Evolutionary conservation across 2,888 invertebrate genomes (phyloP).

Genomic region (Chironomus tentans): DNA sequence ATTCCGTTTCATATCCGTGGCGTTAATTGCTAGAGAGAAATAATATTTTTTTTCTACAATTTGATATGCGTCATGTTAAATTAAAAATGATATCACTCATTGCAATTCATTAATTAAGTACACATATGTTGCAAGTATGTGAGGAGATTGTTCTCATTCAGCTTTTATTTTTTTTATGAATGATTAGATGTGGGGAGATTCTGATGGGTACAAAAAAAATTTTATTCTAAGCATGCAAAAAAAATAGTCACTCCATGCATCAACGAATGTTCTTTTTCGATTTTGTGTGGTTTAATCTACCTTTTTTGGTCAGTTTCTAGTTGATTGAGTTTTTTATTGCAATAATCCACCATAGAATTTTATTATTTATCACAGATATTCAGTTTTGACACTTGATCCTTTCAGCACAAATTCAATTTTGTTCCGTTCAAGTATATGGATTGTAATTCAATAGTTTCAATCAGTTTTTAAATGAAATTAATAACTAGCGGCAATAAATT

Average conservation of each 20-base stretch:
- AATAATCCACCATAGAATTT: not conserved
- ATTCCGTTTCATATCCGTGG: not conserved
- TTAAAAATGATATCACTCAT: constrained; percentile 22
- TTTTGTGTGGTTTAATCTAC: too few relatives aligned
- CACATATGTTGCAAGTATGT: not conserved
- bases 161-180: too few relatives aligned
- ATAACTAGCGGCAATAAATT: not conserved
- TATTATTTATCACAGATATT: not conserved
- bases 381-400: not conserved
- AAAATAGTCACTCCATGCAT: too few relatives aligned
- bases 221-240: too few relatives aligned
- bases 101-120: constrained; percentile 19
- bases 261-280: too few relatives aligned
- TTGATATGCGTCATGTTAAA: constrained; percentile 14
- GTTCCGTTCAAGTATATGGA: not conserved
- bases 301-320: too few relatives aligned
- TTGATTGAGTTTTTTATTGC: not conserved
- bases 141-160: too few relatives aligned
- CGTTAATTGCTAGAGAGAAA: not conserved
- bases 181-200: too few relatives aligned
- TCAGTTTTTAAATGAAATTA: not conserved
- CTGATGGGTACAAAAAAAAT: too few relatives aligned
- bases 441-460: not conserved
- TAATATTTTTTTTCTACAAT: not conserved
- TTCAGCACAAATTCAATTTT: not conserved